phyloP scores from a whole-genome alignment of 2,797 vertebrate genomes.

The Phataginus tetradactyla region DNA sequence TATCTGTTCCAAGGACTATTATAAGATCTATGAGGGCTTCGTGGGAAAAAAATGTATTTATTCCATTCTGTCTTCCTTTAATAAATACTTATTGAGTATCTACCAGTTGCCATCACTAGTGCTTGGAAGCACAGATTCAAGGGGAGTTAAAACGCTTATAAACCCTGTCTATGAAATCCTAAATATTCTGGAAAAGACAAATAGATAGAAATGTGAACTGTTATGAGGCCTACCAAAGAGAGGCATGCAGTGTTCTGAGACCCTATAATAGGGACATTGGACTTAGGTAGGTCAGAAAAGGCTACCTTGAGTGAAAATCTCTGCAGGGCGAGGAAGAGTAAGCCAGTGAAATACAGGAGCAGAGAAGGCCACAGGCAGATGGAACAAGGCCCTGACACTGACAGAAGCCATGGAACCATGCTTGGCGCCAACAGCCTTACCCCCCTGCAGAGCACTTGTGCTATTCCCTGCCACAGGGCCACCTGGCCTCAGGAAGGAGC shows the following conservation, averaged over 20 bases:
- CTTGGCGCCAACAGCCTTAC: neutral
- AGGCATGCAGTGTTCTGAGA: neutral
- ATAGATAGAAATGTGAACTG: neutral
- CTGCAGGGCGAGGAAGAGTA: neutral
- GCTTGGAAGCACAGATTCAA: neutral
- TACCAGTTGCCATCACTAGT: neutral
- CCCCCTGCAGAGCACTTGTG: neutral
- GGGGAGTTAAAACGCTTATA: neutral
- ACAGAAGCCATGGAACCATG: neutral
- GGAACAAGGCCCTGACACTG: neutral
- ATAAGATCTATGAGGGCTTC: neutral
- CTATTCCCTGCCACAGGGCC: constrained; percentile 42
- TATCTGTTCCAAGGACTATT: neutral
- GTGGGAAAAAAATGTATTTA: neutral
- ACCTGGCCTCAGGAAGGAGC: constrained; percentile 53
- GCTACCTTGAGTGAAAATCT: neutral
- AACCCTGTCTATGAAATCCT: neutral
- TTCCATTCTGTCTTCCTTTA: neutral
- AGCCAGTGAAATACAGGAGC: neutral
- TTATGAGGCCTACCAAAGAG: neutral
- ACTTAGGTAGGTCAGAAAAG: neutral
- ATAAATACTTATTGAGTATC: neutral
- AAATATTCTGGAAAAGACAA: neutral
- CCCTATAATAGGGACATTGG: neutral
- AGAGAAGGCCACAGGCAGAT: neutral